These are phyloP conservation scores for Cariama cristata DNA, from an alignment of 2,113 vertebrate species.

Conservation along the genomic window DNA sequence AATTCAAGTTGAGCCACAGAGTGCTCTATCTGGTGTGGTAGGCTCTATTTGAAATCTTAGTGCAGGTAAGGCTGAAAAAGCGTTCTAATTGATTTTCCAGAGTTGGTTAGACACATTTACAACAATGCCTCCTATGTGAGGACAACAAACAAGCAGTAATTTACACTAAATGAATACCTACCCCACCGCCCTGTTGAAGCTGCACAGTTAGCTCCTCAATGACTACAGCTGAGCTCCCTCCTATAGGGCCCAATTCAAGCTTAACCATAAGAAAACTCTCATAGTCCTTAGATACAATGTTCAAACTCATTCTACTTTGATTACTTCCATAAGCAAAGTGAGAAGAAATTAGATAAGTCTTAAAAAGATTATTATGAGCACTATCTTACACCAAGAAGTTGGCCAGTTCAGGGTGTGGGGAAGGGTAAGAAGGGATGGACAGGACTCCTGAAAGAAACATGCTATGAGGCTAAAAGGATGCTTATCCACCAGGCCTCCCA, in stretches of 20 bases:
- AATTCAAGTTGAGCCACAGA: not conserved
- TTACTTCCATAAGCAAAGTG: not conserved
- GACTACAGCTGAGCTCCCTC: not conserved
- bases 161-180: not conserved
- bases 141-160: not conserved
- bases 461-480: not conserved
- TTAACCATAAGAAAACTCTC: not conserved
- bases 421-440: accelerated
- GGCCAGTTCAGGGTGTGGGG: accelerated
- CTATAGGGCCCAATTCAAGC: not conserved
- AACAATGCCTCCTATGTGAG: not conserved
- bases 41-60: not conserved
- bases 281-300: accelerated
- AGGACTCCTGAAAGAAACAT: not conserved
- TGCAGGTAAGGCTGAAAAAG: not conserved
- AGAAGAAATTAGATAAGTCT: not conserved
- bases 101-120: not conserved
- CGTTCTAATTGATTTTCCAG: not conserved
- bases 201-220: not conserved
- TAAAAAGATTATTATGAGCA: not conserved
- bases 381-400: not conserved
- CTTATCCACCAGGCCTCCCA: not conserved
- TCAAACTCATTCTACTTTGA: not conserved
- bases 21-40: not conserved
- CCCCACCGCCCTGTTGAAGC: not conserved